phyloP scores from a whole-genome alignment of 1,140 invertebrate species.

The Teleogryllus occipitalis region DNA sequence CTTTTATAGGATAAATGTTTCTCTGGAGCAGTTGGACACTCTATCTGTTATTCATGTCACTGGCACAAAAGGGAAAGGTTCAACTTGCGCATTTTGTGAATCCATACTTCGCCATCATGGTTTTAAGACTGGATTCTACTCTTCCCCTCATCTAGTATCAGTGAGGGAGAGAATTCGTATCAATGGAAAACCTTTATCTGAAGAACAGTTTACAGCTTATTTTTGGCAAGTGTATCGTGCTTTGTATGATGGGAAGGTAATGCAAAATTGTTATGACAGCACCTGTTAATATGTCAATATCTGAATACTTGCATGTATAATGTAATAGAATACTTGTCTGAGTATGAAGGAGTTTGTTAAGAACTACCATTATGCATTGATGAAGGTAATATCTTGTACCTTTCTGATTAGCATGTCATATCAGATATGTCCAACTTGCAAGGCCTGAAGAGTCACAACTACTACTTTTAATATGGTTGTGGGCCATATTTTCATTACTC shows the following conservation, averaged over 20 bases:
- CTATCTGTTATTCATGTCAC: constrained; percentile 86
- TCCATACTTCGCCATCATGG: constrained; percentile 78
- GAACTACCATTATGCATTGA: too few relatives aligned
- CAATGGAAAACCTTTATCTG: constrained; percentile 67
- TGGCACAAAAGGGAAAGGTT: constrained; percentile 94
- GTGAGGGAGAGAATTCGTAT: constrained; percentile 90
- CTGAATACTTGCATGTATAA: too few relatives aligned
- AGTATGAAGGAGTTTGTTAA: too few relatives aligned
- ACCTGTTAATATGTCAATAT: too few relatives aligned
- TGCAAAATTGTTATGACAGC: too few relatives aligned
- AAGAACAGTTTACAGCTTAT: constrained; percentile 63
- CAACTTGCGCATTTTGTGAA: constrained; percentile 90
- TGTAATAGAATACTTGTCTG: too few relatives aligned
- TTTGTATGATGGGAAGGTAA: constrained; percentile 44
- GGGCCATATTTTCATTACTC: too few relatives aligned
- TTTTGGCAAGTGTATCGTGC: constrained; percentile 77
- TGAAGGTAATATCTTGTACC: too few relatives aligned
- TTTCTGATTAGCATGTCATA: too few relatives aligned
- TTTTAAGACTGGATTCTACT: constrained; percentile 88
- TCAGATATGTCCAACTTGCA: too few relatives aligned
- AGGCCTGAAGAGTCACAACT: too few relatives aligned
- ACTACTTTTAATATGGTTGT: too few relatives aligned
- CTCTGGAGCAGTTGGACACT: constrained; percentile 50
- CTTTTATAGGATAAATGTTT: constrained; percentile 48
- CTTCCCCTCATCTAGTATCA: constrained; percentile 88